A percentile compares a stretch with the other conserved stretches of the same genome.
phyloP scores from a whole-genome alignment of 2,888 invertebrate species.

The Sabatieria punctata region DNA sequence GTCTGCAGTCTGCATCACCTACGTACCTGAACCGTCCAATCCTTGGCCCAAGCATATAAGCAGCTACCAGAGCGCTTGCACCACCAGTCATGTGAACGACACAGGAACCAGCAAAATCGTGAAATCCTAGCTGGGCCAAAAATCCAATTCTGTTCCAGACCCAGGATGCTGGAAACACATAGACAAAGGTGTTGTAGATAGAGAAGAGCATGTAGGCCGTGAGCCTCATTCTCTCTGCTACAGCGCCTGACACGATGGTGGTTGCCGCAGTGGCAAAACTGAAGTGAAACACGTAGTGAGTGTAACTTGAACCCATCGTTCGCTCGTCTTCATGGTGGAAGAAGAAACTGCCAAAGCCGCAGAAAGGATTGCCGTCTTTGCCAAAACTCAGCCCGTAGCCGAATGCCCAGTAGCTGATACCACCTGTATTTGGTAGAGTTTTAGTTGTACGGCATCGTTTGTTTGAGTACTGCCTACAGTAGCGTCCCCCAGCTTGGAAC shows the following conservation, averaged over 20 bases:
- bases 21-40: background rate
- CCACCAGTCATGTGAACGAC: background rate
- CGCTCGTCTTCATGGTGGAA: too few relatives aligned
- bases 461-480: too few relatives aligned
- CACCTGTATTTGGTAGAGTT: too few relatives aligned
- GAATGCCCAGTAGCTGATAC: too few relatives aligned
- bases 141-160: slow-evolving; percentile 19
- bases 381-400: too few relatives aligned
- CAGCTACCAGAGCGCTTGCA: background rate
- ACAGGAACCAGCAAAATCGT: background rate
- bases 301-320: too few relatives aligned
- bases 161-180: slow-evolving; percentile 17
- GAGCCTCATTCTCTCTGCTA: slow-evolving; percentile 13
- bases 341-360: too few relatives aligned
- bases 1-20: too few relatives aligned
- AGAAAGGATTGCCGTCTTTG: too few relatives aligned
- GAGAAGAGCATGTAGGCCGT: slow-evolving; percentile 13
- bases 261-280: slow-evolving; percentile 28
- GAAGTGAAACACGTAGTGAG: too few relatives aligned
- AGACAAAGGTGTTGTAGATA: slow-evolving; percentile 11
- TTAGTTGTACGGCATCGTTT: too few relatives aligned
- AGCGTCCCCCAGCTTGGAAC: too few relatives aligned
- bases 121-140: slow-evolving; percentile 11
- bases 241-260: slow-evolving; percentile 22
- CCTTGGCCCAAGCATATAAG: background rate